Evolutionary conservation across 2,113 vertebrate species (phyloP).

Genomic region (Ageneiosus marmoratus): DNA sequence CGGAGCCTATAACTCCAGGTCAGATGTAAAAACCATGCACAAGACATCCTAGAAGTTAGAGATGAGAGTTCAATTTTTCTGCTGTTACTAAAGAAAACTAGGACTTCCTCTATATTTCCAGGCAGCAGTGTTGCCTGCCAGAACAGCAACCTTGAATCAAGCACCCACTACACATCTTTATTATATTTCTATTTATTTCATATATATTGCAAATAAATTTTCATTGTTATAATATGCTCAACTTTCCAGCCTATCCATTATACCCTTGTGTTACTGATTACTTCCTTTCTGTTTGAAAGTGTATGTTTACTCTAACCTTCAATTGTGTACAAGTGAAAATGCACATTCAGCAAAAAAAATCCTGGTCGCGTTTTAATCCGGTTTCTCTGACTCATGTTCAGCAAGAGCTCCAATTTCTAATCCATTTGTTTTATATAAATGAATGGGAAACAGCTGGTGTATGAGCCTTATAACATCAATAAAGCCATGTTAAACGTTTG

Average conservation of each 20-base stretch:
- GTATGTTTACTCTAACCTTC: not conserved
- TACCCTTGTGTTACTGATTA: not conserved
- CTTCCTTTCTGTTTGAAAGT: not conserved
- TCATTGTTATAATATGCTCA: not conserved
- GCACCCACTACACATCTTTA: not conserved
- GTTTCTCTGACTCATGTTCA: not conserved
- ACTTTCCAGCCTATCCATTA: not conserved
- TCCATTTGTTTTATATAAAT: not conserved
- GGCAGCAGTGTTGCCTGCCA: not conserved
- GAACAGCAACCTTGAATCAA: not conserved
- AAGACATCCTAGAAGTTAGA: not conserved
- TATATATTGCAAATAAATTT: not conserved
- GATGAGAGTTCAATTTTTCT: not conserved
- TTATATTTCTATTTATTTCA: no score
- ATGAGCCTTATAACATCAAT: not conserved
- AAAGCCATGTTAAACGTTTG: not conserved
- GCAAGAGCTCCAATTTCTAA: slow-evolving; percentile 1
- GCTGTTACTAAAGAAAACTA: not conserved
- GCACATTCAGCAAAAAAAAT: not conserved
- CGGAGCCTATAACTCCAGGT: not conserved
- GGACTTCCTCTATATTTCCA: not conserved
- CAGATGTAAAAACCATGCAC: slow-evolving; percentile 1
- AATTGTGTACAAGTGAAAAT: not conserved
- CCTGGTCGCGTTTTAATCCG: not conserved
- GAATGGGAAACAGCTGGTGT: slow-evolving; percentile 13